Evolutionary conservation across 2,888 invertebrate species (phyloP), one percentile per base, ranked within the genome.

Genomic region (Leucophenga maculata): DNA sequence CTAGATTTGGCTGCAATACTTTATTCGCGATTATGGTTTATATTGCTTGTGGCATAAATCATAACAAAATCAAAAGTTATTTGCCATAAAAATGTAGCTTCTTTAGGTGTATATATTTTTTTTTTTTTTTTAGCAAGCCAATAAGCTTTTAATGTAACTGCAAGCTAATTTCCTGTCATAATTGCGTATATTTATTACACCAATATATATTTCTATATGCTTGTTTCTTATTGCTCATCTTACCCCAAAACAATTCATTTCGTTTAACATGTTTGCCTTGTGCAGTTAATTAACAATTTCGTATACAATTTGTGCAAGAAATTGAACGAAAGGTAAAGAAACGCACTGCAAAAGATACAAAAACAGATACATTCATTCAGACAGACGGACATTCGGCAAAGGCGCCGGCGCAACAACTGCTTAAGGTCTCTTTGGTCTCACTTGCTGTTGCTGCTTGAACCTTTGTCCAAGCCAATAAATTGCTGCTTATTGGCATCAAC

Each of bases 371-470:
- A 50, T n/a, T 11, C 60, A 60, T 32, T 26, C n/a, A 59, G 32
- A 6, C 59, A 6, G 32, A n/a, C 32, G 32, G 59, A 6, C 59
- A 14, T 32, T 1, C 62, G 46, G 20, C 62, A 48, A 64, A 20
- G 46, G 62, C 62, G 62, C 62, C 62, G 62, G 62, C 62, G 62
- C 62, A 64, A 6, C 39, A 18, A 48, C 22, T 22, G 59, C 32
- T 59, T 59, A 59, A 59, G 59, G 59, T 59, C 59, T 8, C 44
- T n/a, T n/a, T 57, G 57, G 57, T 26, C 26, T 57, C 14, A n/a
- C 57, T 59, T 59, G 32, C 59, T 59, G 59, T 11, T 11, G 31
- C 32, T 26, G 32, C 26, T 32, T 55, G 8, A 18, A 55, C 62
- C 32, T 20, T 46, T 46, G 18, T 22, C 13, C 62, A n/a, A 64